A percentile compares a stretch with the other conserved stretches of the same genome.
These are phyloP conservation scores for Hyaena hyaena DNA, from an alignment of 2,113 vertebrate genomes.

Conservation along the genomic window DNA sequence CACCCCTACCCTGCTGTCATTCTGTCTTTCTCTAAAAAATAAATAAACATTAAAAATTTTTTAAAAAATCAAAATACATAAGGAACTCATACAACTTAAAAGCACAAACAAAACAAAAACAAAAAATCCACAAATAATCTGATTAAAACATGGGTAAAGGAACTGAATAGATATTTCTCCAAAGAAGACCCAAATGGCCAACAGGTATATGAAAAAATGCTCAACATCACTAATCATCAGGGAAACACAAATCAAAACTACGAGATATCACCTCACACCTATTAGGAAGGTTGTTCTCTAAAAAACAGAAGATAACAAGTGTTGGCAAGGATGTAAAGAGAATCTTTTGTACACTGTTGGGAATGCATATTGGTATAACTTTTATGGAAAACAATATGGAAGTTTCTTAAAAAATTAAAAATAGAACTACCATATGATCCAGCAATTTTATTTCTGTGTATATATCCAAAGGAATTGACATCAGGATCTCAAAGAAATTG, in stretches of 20 bases:
- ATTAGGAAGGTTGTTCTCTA: background rate
- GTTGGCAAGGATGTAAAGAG: background rate
- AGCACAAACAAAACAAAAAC: background rate
- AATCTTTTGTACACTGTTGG: background rate
- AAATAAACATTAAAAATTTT: no score
- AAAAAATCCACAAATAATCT: background rate
- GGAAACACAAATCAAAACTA: constrained; percentile 15
- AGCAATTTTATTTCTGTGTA: background rate
- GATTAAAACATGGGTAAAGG: background rate
- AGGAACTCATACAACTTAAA: background rate
- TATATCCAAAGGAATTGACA: background rate
- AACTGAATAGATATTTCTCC: background rate
- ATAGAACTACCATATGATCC: background rate
- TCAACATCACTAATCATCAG: background rate
- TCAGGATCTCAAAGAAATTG: no score
- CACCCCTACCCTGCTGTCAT: no score
- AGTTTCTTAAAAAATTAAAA: background rate
- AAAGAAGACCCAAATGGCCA: background rate
- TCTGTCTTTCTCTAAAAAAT: no score
- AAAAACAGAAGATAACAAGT: background rate
- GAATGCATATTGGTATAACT: background rate
- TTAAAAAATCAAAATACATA: background rate
- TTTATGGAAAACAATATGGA: background rate
- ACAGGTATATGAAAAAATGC: background rate
- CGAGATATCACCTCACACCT: background rate